phyloP scores from a whole-genome alignment of 2,888 invertebrate species.

The Argyra leucocephala region DNA sequence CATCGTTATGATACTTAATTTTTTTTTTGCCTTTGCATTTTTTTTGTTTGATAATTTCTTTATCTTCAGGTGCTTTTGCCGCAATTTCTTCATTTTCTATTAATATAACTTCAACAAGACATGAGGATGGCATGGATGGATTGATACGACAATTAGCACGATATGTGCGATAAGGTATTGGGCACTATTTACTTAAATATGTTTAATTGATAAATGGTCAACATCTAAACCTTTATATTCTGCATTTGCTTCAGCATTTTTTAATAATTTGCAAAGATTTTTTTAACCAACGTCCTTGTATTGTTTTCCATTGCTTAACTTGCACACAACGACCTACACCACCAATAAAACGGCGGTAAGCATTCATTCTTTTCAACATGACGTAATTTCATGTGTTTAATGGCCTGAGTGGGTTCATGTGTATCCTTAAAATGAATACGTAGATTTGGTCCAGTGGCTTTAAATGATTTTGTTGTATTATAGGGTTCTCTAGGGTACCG shows the following conservation, averaged over 20 bases:
- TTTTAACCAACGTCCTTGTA: constrained; percentile 98
- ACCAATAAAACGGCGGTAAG: constrained; percentile 88
- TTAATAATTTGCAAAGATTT: constrained; percentile 91
- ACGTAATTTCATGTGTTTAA: constrained; percentile 86
- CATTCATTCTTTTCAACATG: constrained; percentile 94
- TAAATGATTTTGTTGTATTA: constrained; percentile 94
- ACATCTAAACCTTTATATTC: constrained; percentile 95
- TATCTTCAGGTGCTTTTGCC: constrained; percentile 69
- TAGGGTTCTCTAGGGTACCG: constrained; percentile 94
- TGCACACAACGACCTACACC: constrained; percentile 96
- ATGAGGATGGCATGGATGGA: constrained; percentile 98
- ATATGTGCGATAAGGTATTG: constrained; percentile 94
- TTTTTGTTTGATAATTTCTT: constrained; percentile 97
- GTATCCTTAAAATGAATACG: constrained; percentile 99
- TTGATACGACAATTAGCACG: constrained; percentile 99
- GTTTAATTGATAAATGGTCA: constrained; percentile 93
- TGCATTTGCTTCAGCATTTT: constrained; percentile 97
- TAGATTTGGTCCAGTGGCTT: constrained; percentile 95
- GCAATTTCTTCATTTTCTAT: constrained; percentile 93
- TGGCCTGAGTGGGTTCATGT: constrained; percentile 93
- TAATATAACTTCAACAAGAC: constrained; percentile 95
- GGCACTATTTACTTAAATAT: constrained; percentile 94
- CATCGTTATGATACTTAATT: no score
- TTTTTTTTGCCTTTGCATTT: constrained; percentile 85
- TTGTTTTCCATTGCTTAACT: constrained; percentile 89